phyloP scores from a whole-genome alignment of 2,888 invertebrate species.

The Trachelus tabidus region DNA sequence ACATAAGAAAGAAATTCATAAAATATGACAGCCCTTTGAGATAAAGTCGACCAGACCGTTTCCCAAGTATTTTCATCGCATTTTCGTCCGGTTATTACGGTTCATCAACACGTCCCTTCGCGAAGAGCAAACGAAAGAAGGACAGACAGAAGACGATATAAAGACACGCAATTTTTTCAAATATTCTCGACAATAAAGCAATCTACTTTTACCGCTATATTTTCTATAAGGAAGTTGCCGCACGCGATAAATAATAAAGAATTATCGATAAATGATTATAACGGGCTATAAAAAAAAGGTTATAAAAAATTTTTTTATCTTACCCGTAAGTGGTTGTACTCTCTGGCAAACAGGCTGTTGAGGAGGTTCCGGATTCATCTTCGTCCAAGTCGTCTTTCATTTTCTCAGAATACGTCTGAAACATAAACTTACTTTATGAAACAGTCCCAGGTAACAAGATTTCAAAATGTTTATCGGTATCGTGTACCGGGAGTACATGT shows the following conservation, averaged over 20 bases:
- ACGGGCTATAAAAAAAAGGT: background rate
- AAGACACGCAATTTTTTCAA: background rate
- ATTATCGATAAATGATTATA: background rate
- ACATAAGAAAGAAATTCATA: background rate
- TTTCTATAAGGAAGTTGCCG: background rate
- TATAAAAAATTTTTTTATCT: constrained; percentile 19
- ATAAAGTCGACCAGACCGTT: background rate
- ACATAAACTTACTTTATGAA: background rate
- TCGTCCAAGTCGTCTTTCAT: constrained; percentile 57
- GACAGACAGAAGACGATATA: background rate
- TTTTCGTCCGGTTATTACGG: background rate
- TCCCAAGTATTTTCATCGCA: background rate
- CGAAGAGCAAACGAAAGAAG: background rate
- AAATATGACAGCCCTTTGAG: background rate
- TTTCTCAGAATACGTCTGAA: constrained; percentile 17
- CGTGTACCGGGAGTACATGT: background rate
- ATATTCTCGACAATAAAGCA: background rate
- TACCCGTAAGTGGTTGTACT: constrained; percentile 41
- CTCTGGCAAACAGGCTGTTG: constrained; percentile 38
- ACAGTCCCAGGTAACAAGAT: background rate
- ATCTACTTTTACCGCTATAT: background rate
- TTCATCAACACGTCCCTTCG: background rate
- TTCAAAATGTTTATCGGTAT: background rate
- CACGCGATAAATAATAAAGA: background rate
- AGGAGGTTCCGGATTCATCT: constrained; percentile 44